A percentile compares a stretch with the other conserved stretches of the same genome.
Conservation (phyloP, 2,113 vertebrate genomes). For the Pygathrix nemaeus region DNA sequence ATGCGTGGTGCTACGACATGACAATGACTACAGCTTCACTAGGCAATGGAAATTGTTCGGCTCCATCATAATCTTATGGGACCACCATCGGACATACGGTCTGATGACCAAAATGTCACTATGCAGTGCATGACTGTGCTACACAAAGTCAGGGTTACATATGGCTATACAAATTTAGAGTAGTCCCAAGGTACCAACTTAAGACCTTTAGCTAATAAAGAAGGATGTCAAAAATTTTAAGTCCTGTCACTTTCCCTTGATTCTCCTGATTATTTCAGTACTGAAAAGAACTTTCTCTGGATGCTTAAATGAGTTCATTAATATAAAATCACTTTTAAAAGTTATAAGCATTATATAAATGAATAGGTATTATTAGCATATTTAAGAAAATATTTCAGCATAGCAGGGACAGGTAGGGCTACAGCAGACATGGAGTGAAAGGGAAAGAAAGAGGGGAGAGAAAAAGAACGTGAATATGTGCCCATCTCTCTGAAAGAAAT, state of each 20-base stretch:
- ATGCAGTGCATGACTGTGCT: not conserved
- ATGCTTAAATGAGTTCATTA: not conserved
- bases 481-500: not conserved
- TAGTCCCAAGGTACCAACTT: not conserved
- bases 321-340: not conserved
- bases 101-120: not conserved
- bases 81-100: not conserved
- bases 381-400: not conserved
- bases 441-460: too few relatives aligned
- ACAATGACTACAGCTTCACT: not conserved
- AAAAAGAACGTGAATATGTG: not conserved
- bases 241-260: not conserved
- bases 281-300: conserved; percentile 11
- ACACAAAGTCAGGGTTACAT: not conserved
- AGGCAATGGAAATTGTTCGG: not conserved
- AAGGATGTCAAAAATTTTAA: not conserved
- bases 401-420: not conserved
- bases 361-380: not conserved
- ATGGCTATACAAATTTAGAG: not conserved
- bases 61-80: not conserved
- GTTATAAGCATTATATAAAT: conserved; percentile 18
- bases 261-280: not conserved
- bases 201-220: not conserved
- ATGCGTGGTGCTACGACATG: not conserved
- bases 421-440: not conserved